Evolutionary conservation across 2,797 vertebrate species (phyloP), one percentile per base, ranked within the genome.

Genomic region (Bovichtus diacanthus): DNA sequence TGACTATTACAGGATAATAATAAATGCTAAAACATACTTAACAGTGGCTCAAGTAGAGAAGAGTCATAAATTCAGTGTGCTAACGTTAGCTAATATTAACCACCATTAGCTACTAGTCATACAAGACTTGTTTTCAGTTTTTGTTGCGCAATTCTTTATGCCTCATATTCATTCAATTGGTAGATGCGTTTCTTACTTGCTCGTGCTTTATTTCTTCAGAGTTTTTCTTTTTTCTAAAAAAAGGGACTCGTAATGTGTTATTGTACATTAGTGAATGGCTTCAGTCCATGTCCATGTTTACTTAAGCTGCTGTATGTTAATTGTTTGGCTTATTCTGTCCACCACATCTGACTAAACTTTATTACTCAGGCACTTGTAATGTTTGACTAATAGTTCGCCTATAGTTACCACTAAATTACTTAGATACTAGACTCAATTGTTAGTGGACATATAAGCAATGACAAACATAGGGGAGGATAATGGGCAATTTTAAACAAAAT

Each of bases 321-420:
- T 49, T 9, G 19, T 13, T 16, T 23, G 9, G 11, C 0, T 43
- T 43, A 34, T 61, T 60, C 11, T 51, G 27, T 54, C 39, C 9
- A 34, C 12, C 31, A 7, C 6, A 65, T 62, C 27, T 54, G 47
- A 55, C 44, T 46, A 36, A 63, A n/a, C 27, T 15, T 0, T 29
- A 49, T 74, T 60, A 27, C 27, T 19, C 49, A 36, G 27, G 29
- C 61, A 38, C 50, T 46, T 68, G 31, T 61, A 61, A 25, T 27
- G 58, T 29, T 39, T 71, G 36, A 61, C 7, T 9, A 58, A 63
- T 6, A 67, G n/a, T n/a, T n/a, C 8, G 16, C 44, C 29, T 15
- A 25, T 13, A 38, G 25, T 66, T 65, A 58, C 2, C 43, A 43
- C 23, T 69, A 5, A 64, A 72, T 69, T 19, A 68, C 16, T 58